Evolutionary conservation across 2,888 invertebrate species (phyloP), one percentile per base, ranked within the genome.

Genomic region (Conomelus anceps): DNA sequence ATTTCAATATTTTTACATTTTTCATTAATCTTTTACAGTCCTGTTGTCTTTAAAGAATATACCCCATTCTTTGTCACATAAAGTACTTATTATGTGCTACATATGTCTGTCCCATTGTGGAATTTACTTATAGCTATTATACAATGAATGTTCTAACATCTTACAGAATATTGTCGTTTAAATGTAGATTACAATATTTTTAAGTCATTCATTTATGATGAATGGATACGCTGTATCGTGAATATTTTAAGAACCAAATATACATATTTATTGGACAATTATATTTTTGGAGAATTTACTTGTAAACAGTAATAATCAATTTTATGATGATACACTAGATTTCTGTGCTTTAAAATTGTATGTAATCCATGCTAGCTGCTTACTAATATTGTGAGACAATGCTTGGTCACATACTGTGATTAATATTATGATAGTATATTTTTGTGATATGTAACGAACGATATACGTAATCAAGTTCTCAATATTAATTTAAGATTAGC

Each of bases 391-490:
- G 63, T 63, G 63, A 63, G 63, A 63, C 63, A 63, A 63, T 1
- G 63, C 63, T 63, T 63, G 63, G 63, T 63, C 85, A 86, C 24
- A 23, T 86, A 86, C 86, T 86, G 86, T 86, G 29, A 26, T 26
- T 24, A 7, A 26, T 24, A 86, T 26, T 85, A 85, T 86, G 86
- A 86, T 86, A 86, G 24, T 86, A 26, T 86, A 29, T 86, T 86
- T 86, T 86, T 86, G 86, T 86, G 86, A 86, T 86, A 86, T 86
- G 22, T 86, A 86, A 85, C 24, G n/a, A 86, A 86, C 86, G 20
- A 86, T 86, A 86, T 86, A 86, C 86, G 86, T 86, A 86, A 86
- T 86, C 24, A 26, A 86, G n/a, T 63, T n/a, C 63, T 34, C n/a
- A 20, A 63, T n/a, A n/a, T 63, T n/a, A 63, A 63, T 63, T 63